These are phyloP conservation scores for Chondrilla cf. caribensis DNA, from an alignment of 37 sponge, comb jelly and placozoan species.

Conservation along the genomic window DNA sequence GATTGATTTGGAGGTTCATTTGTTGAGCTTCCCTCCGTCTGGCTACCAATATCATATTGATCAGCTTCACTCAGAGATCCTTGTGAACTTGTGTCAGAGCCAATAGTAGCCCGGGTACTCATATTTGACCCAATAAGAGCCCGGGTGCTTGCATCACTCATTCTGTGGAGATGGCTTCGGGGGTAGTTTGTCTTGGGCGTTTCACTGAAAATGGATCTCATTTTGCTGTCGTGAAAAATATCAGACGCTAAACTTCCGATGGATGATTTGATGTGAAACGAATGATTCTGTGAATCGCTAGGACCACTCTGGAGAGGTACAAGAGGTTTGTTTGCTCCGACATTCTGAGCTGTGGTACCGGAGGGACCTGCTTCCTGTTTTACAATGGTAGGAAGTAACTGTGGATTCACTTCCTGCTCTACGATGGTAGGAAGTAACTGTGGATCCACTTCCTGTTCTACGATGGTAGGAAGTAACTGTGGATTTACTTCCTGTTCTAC, in stretches of 20 bases:
- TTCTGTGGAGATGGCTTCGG: not conserved
- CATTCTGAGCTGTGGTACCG: not conserved
- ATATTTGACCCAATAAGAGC: not conserved
- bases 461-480: not conserved
- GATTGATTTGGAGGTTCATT: not conserved
- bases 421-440: not conserved
- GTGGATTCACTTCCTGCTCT: not conserved
- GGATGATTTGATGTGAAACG: not conserved
- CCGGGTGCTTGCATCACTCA: not conserved
- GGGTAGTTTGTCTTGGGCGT: too few relatives aligned
- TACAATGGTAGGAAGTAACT: not conserved
- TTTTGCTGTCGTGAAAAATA: not conserved
- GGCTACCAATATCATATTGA: not conserved
- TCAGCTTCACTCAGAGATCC: not conserved
- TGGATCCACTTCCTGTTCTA: not conserved
- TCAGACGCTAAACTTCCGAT: not conserved
- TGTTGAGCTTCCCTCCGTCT: not conserved
- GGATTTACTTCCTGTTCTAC: not conserved
- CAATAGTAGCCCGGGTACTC: conserved; percentile 18
- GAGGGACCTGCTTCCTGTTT: not conserved
- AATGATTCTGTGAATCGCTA: not conserved
- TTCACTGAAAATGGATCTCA: not conserved
- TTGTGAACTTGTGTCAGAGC: conserved; percentile 12
- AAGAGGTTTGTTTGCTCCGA: not conserved
- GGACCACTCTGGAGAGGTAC: not conserved